A percentile compares a stretch with the other conserved stretches of the same genome.
phyloP scores from a whole-genome alignment of 2,888 invertebrate genomes.

The Cerastis rubricosa region DNA sequence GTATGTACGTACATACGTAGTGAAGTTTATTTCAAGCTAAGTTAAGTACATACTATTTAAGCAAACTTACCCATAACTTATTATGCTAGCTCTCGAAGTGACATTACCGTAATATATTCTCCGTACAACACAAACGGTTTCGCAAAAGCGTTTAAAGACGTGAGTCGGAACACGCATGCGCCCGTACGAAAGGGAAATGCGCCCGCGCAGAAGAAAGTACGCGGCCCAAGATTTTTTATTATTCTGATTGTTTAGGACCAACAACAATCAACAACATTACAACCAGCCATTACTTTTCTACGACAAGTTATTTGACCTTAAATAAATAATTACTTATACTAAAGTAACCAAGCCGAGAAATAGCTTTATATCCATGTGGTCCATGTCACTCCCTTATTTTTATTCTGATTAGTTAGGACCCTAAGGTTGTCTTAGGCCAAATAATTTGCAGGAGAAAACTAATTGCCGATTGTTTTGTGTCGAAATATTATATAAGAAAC shows the following conservation, averaged over 20 bases:
- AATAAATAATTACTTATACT: not conserved
- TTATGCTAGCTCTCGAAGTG: conserved; percentile 26
- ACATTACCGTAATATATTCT: conserved; percentile 45
- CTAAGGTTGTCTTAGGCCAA: not conserved
- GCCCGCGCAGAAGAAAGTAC: conserved; percentile 56
- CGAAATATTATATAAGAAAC: not conserved
- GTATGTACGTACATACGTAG: too few relatives aligned
- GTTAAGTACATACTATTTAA: conserved; percentile 34
- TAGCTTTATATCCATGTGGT: not conserved
- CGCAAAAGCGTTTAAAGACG: conserved; percentile 60
- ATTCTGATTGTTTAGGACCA: conserved; percentile 5
- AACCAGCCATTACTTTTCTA: not conserved
- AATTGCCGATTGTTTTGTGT: not conserved
- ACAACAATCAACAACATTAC: not conserved
- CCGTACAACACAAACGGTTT: conserved; percentile 50
- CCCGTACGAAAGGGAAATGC: conserved; percentile 60
- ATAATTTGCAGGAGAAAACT: not conserved
- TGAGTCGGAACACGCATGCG: conserved; percentile 54
- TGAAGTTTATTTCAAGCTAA: too few relatives aligned
- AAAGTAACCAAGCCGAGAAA: not conserved
- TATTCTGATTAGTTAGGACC: conserved; percentile 11
- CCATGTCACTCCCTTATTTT: not conserved
- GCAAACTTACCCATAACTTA: conserved; percentile 23
- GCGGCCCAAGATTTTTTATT: conserved; percentile 21
- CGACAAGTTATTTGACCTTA: not conserved